Evolutionary conservation across 1,140 invertebrate species (phyloP).

Genomic region (Drosophila virilis): DNA sequence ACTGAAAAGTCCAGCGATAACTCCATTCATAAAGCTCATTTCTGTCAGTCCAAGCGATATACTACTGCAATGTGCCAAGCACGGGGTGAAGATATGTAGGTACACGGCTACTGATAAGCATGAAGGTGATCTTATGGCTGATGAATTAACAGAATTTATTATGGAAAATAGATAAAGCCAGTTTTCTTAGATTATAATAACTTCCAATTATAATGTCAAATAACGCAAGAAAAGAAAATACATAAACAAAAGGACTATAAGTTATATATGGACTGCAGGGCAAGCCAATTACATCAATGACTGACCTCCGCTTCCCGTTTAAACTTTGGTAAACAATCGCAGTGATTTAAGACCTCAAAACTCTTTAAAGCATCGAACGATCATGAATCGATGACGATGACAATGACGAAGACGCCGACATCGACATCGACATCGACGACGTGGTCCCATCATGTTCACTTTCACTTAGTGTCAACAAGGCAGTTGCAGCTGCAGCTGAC

Average conservation of each 20-base stretch:
- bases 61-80: slow-evolving; percentile 9
- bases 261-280: too few relatives aligned
- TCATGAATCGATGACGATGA: slow-evolving; percentile 8
- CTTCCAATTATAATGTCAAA: too few relatives aligned
- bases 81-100: neutral
- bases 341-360: slow-evolving; percentile 11
- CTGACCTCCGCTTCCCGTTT: too few relatives aligned
- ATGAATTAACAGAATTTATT: too few relatives aligned
- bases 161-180: too few relatives aligned
- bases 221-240: too few relatives aligned
- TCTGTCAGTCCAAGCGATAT: slow-evolving; percentile 59
- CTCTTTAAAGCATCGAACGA: slow-evolving; percentile 23
- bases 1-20: slow-evolving; percentile 39
- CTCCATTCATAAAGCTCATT: slow-evolving; percentile 57
- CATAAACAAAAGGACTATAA: too few relatives aligned
- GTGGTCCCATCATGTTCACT: slow-evolving; percentile 79
- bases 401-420: slow-evolving; percentile 8
- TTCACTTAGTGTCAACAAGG: slow-evolving; percentile 79
- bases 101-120: neutral
- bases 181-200: too few relatives aligned
- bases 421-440: slow-evolving; percentile 39
- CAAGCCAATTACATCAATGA: too few relatives aligned
- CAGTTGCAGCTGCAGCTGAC: slow-evolving; percentile 44
- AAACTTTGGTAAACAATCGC: too few relatives aligned
- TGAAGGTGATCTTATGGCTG: neutral